Evolutionary conservation across 1,140 invertebrate genomes (phyloP).

Genomic region (Argopecten irradians): DNA sequence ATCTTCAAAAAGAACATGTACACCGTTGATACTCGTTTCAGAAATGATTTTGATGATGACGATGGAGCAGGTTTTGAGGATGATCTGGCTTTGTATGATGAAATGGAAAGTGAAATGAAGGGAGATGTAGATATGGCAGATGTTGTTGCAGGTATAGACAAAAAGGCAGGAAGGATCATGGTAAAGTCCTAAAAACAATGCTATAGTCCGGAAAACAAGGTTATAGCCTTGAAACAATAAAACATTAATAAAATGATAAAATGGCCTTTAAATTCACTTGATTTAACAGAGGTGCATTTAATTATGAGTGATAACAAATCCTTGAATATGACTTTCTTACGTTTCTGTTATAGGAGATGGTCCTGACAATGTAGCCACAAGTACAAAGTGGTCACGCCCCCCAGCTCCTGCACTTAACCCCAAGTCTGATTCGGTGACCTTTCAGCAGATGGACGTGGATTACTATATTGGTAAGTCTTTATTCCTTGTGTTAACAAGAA

Average conservation of each 20-base stretch:
- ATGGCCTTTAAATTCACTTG: background rate
- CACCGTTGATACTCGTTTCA: conserved; percentile 18
- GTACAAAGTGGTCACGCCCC: conserved; percentile 82
- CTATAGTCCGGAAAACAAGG: background rate
- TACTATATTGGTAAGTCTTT: conserved; percentile 86
- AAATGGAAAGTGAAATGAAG: conserved; percentile 66
- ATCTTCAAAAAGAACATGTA: no score
- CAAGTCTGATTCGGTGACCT: conserved; percentile 83
- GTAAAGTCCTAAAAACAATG: background rate
- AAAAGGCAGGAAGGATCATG: no score
- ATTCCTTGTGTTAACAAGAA: background rate
- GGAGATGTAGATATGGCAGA: conserved; percentile 48
- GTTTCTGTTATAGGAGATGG: conserved; percentile 52
- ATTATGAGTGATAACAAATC: background rate
- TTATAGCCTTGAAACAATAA: no score
- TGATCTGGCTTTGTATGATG: conserved; percentile 74
- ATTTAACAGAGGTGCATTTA: background rate
- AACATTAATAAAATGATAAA: background rate
- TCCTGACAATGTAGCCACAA: conserved; percentile 59
- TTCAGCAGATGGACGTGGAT: conserved; percentile 86
- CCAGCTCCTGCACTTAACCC: conserved; percentile 81
- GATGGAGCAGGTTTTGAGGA: conserved; percentile 72
- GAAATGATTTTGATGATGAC: conserved; percentile 63
- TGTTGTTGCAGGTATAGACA: conserved; percentile 2
- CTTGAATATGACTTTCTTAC: no score